Base-by-base conservation (phyloP, 2,113 vertebrate genomes). In the Tachysurus vachellii region DNA sequence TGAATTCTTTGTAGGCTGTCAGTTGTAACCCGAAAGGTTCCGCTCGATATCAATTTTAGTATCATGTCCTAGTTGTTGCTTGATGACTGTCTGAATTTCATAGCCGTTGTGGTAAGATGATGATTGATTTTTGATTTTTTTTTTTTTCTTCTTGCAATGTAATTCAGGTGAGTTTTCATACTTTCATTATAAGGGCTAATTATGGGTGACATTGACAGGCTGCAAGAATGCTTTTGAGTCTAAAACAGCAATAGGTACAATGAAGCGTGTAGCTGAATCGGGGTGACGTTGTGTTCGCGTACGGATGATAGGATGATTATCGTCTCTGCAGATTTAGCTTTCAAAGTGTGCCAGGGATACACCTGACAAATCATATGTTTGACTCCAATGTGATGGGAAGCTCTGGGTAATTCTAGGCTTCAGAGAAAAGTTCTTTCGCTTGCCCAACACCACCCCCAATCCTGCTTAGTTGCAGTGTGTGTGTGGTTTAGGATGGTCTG, bases 111-210 rank as follows among this genome's bases (percentile, higher is more conserved):
- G 56, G 84, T 91, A 88, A 83, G 86, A 91, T 85, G 62, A 77
- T 61, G 36, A 71, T 54, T n/a, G 23, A 31, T 31, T 61, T 61
- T 68, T 66, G 42, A 1, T 12, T 9, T 75, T 59, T 91, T 87
- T 87, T 75, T 90, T 89, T 92, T 86, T 91, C 89, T 94, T 92
- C 92, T 93, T 91, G 92, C 88, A 64, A 88, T 92, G 93, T 94
- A 92, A 94, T 95, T 95, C 94, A 93, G 94, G 94, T 94, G 91
- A 92, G 93, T 95, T 95, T 94, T 93, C 93, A 91, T 92, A 92
- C 90, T 90, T 93, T 94, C 92, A 94, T 95, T 91, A 94, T 92
- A 95, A 96, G 95, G 95, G 95, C 95, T 95, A 94, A 88, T 90
- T 93, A 89, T 84, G 91, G 91, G 93, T 89, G 88, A 91, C 82